These are phyloP conservation scores for Euthynnus affinis DNA, from an alignment of 2,797 vertebrate species.

Conservation along the genomic window DNA sequence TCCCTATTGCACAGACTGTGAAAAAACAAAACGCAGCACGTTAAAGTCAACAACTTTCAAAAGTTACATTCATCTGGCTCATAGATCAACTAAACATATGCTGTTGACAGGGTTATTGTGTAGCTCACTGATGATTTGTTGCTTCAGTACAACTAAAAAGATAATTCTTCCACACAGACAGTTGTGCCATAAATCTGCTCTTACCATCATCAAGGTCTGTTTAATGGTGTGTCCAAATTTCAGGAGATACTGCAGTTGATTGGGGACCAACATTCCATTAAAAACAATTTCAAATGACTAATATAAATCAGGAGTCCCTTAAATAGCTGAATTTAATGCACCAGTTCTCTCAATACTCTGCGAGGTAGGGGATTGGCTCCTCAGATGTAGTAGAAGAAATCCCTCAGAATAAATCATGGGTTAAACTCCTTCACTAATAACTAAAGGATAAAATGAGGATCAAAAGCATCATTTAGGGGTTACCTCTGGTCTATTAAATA, in stretches of 20 bases:
- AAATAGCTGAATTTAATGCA: slow-evolving; percentile 29
- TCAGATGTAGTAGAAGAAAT: slow-evolving; percentile 27
- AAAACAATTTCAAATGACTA: not conserved
- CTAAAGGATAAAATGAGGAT: not conserved
- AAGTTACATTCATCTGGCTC: too few relatives aligned
- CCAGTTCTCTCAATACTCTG: slow-evolving; percentile 3
- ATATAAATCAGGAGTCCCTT: slow-evolving; percentile 1
- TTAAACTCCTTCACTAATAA: slow-evolving; percentile 20
- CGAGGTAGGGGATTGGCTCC: not conserved
- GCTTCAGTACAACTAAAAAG: not conserved
- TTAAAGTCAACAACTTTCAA: too few relatives aligned
- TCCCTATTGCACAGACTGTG: too few relatives aligned
- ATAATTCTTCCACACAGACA: not conserved
- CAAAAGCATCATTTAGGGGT: slow-evolving; percentile 15
- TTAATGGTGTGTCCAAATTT: not conserved
- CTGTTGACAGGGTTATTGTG: too few relatives aligned
- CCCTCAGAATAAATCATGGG: slow-evolving; percentile 13
- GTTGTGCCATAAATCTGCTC: not conserved
- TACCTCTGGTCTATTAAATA: slow-evolving; percentile 7
- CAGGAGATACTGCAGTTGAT: not conserved
- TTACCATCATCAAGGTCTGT: not conserved
- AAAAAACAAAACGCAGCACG: too few relatives aligned
- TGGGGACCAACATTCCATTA: not conserved
- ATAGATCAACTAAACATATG: too few relatives aligned
- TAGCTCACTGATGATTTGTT: too few relatives aligned